Evolutionary conservation across 1,140 invertebrate species (phyloP).

Genomic region (Eulimnadia texana): DNA sequence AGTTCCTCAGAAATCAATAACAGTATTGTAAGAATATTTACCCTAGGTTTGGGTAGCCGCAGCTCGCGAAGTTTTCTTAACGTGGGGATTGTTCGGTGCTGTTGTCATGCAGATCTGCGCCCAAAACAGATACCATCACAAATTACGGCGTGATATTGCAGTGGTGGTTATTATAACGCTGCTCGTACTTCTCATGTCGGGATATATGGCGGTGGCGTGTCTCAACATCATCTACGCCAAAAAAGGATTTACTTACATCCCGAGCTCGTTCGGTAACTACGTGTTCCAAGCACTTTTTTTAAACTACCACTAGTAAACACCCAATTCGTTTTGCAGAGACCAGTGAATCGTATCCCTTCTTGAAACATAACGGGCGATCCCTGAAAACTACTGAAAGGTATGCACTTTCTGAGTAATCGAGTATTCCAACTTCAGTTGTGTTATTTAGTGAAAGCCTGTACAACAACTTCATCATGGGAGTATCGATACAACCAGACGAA

Average conservation of each 20-base stretch:
- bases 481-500: constrained; percentile 2
- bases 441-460: no score
- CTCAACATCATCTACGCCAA: constrained; percentile 52
- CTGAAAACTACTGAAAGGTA: no score
- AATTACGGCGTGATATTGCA: constrained; percentile 60
- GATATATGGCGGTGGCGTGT: constrained; percentile 66
- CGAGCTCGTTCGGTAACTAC: constrained; percentile 67
- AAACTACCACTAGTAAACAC: not conserved
- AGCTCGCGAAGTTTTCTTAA: constrained; percentile 70
- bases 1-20: not conserved
- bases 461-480: no score
- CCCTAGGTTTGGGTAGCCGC: constrained; percentile 68
- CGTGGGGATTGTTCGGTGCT: constrained; percentile 74
- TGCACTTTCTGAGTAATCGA: no score
- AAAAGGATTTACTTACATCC: constrained; percentile 49
- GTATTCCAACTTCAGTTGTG: no score
- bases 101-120: constrained; percentile 61
- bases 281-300: no score
- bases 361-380: not conserved
- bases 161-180: constrained; percentile 63
- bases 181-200: constrained; percentile 50
- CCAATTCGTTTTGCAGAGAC: not conserved
- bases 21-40: not conserved
- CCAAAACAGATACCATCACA: constrained; percentile 43
- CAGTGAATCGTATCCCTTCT: not conserved